phyloP scores from a whole-genome alignment of 2,113 vertebrate species.

The Centropus unirufus region DNA sequence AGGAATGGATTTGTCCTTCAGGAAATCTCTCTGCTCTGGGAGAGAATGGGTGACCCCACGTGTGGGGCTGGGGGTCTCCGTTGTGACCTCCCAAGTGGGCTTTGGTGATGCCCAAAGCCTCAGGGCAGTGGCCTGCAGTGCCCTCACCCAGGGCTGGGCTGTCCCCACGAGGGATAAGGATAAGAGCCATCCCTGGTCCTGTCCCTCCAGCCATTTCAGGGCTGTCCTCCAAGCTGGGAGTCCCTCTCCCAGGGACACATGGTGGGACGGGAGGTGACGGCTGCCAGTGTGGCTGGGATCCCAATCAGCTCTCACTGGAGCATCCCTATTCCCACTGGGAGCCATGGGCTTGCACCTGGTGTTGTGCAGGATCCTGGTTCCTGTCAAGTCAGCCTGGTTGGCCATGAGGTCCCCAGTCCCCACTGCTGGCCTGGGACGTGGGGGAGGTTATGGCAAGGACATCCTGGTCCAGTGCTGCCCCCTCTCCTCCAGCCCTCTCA shows the following conservation, averaged over 20 bases:
- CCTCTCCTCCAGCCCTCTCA: not conserved
- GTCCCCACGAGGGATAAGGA: rapidly evolving
- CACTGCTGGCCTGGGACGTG: rapidly evolving
- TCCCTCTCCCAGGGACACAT: not conserved
- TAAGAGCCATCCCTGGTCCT: not conserved
- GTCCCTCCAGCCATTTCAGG: not conserved
- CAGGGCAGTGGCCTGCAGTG: not conserved
- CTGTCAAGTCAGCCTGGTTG: rapidly evolving
- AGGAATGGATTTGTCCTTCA: not conserved
- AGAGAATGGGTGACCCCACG: rapidly evolving
- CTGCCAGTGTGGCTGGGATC: rapidly evolving
- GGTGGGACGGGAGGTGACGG: not conserved
- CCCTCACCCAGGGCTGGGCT: not conserved
- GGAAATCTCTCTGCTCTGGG: not conserved
- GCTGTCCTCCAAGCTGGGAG: not conserved
- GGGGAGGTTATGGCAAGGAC: not conserved
- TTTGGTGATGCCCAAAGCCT: not conserved
- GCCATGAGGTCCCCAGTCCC: not conserved
- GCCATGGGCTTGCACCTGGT: rapidly evolving
- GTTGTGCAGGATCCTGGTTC: not conserved
- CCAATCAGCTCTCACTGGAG: not conserved
- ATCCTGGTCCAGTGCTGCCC: not conserved
- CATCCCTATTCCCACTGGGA: not conserved
- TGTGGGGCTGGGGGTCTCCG: not conserved
- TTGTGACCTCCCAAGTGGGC: not conserved